A percentile compares a stretch with the other conserved stretches of the same genome.
These are phyloP conservation scores for Silurus asotus DNA, from an alignment of 2,113 vertebrate species.

Conservation along the genomic window DNA sequence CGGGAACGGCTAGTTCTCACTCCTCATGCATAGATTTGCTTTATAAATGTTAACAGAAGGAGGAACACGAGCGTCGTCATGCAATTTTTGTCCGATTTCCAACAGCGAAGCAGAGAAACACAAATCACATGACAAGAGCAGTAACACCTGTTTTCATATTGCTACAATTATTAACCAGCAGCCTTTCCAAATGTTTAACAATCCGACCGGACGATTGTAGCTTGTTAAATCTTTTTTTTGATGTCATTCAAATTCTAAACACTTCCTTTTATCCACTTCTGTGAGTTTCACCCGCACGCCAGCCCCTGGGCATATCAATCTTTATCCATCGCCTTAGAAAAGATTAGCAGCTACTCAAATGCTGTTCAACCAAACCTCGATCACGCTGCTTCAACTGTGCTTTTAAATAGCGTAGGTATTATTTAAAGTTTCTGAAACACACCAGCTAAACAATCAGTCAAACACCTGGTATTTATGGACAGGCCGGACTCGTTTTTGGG, in stretches of 20 bases:
- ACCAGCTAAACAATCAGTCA: slow-evolving; percentile 39
- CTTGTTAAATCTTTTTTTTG: slow-evolving; percentile 12
- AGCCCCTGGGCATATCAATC: background rate
- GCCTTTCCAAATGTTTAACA: slow-evolving; percentile 33
- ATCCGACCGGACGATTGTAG: slow-evolving; percentile 20
- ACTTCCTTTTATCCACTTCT: slow-evolving; percentile 26
- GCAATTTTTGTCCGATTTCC: background rate
- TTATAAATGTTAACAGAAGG: background rate
- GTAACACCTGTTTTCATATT: slow-evolving; percentile 32
- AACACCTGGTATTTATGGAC: slow-evolving; percentile 49
- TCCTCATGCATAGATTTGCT: background rate
- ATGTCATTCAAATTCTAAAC: background rate
- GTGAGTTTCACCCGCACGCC: slow-evolving; percentile 17
- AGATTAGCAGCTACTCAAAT: slow-evolving; percentile 13
- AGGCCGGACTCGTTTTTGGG: slow-evolving; percentile 28
- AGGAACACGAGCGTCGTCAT: slow-evolving; percentile 14
- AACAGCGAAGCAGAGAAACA: background rate
- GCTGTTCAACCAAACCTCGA: slow-evolving; percentile 17
- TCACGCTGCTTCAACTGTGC: background rate
- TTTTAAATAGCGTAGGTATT: slow-evolving; percentile 40
- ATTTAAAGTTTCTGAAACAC: slow-evolving; percentile 19
- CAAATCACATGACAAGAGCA: slow-evolving; percentile 10
- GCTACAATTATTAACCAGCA: slow-evolving; percentile 28
- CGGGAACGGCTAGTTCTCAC: background rate
- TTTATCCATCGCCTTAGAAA: slow-evolving; percentile 14